Base-by-base conservation (phyloP, 1,140 invertebrate species). In the Saxidomus purpurata region DNA sequence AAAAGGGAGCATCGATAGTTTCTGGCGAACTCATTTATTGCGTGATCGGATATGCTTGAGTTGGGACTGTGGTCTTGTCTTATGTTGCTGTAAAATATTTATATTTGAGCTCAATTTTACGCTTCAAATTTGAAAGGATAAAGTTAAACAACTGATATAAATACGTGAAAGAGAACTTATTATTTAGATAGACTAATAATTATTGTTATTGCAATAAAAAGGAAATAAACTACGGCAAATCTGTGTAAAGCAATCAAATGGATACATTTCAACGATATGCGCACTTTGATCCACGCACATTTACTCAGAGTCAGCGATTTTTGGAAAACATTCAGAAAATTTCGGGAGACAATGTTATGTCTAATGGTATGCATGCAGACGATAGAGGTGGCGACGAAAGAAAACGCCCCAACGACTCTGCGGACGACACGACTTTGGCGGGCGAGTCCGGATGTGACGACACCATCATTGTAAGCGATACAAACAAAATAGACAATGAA, bases 21-120 rank as follows among this genome's bases (percentile, higher is more conserved):
- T 19, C 47, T 63, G 31, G 80, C 34, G 49, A n/a, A 81, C 28
- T 81, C 28, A 81, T 81, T 61, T 55, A 61, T 59, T 59, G 79
- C 47, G 74, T 31, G n/a, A 31, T 49, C 49, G 74, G 40, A 49
- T 49, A 1, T n/a, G 25, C 28, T 63, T 63, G 59, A 28, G 25
- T 28, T 4, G 59, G n/a, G 15, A 59, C 19, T 55, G 28, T 36
- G 49, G 15, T 25, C 8, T 38, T 17, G 28, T 36, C 6, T n/a
- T n/a, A n/a, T n/a, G n/a, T n/a, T n/a, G n/a, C n/a, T n/a, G n/a
- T n/a, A n/a, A n/a, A n/a, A n/a, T n/a, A n/a, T n/a, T n/a, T n/a
- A n/a, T n/a, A n/a, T n/a, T n/a, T n/a, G n/a, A n/a, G n/a, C n/a
- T n/a, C n/a, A n/a, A n/a, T n/a, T n/a, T n/a, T n/a, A n/a, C n/a